Evolutionary conservation across 2,113 vertebrate species (phyloP).

Genomic region (Oncorhynchus masou): DNA sequence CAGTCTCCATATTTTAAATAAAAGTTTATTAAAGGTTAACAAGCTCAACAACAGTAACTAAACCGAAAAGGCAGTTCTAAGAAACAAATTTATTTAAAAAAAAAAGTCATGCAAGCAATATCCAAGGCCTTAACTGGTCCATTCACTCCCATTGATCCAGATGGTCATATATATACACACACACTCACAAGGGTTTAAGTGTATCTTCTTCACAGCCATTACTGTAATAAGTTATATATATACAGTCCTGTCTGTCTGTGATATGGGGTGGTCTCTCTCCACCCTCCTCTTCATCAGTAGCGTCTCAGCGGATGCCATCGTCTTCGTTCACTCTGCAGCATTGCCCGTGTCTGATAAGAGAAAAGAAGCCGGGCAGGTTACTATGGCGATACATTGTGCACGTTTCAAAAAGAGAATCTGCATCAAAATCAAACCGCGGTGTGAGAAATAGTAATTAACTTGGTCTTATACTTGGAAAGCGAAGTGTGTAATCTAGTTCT

Average conservation of each 20-base stretch:
- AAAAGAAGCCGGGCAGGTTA: background rate
- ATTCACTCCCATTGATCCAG: conserved; percentile 27
- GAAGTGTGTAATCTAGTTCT: too few species aligned
- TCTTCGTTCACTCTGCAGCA: conserved; percentile 77
- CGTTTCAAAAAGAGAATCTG: too few species aligned
- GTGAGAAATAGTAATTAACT: too few species aligned
- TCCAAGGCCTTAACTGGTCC: conserved; percentile 45
- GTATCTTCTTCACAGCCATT: conserved; percentile 32
- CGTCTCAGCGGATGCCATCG: conserved; percentile 46
- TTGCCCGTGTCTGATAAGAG: conserved; percentile 81
- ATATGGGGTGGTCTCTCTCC: conserved; percentile 62
- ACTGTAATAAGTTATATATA: conserved; percentile 81
- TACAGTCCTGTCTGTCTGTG: conserved; percentile 77
- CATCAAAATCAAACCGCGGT: too few species aligned
- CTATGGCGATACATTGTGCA: background rate
- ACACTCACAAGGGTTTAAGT: conserved; percentile 21
- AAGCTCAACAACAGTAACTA: conserved; percentile 46
- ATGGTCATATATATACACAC: conserved; percentile 18
- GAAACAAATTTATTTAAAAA: conserved; percentile 38
- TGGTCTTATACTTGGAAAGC: too few species aligned
- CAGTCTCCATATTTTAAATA: conserved; percentile 76
- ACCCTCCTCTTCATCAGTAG: conserved; percentile 64
- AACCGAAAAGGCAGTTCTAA: conserved; percentile 54
- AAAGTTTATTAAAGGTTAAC: conserved; percentile 85
- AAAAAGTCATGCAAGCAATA: conserved; percentile 31